Percentiles rank a stretch among this genome's conserved stretches.
phyloP scores from a whole-genome alignment of 2,888 invertebrate species.

The Volucella inflata region DNA sequence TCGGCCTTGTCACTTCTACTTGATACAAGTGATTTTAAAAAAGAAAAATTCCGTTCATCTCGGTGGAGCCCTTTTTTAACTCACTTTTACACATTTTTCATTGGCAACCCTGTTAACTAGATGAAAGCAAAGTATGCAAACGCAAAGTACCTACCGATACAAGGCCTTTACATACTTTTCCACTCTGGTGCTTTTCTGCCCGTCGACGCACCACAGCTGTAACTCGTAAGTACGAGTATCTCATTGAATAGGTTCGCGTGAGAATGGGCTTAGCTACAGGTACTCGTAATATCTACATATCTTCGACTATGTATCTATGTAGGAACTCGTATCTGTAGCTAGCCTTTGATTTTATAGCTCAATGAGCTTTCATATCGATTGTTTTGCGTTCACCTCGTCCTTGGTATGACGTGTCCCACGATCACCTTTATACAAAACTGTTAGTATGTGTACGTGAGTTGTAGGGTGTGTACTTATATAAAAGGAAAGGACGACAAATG shows the following conservation, averaged over 20 bases:
- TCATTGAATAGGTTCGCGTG: conserved; percentile 66
- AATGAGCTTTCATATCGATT: conserved; percentile 70
- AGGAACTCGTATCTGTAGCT: conserved; percentile 16
- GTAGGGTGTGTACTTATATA: background rate
- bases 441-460: too few relatives aligned
- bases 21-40: too few relatives aligned
- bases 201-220: conserved; percentile 13
- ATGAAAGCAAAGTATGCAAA: conserved; percentile 4
- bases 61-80: too few relatives aligned
- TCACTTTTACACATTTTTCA: too few relatives aligned
- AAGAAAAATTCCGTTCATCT: too few relatives aligned
- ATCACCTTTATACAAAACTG: conserved; percentile 19
- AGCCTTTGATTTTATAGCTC: conserved; percentile 74
- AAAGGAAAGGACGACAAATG: conserved; percentile 3
- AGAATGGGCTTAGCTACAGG: conserved; percentile 55
- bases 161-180: conserved; percentile 17
- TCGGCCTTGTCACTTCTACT: too few relatives aligned
- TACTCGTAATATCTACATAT: background rate
- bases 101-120: background rate
- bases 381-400: conserved; percentile 41
- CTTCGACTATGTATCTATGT: too few relatives aligned
- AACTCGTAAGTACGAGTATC: conserved; percentile 48
- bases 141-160: background rate
- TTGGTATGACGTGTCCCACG: conserved; percentile 34
- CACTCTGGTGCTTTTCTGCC: background rate